A percentile compares a stretch with the other conserved stretches of the same genome.
These are phyloP conservation scores for Paraescarpia echinospica DNA, from an alignment of 1,140 invertebrate species.

Conservation along the genomic window DNA sequence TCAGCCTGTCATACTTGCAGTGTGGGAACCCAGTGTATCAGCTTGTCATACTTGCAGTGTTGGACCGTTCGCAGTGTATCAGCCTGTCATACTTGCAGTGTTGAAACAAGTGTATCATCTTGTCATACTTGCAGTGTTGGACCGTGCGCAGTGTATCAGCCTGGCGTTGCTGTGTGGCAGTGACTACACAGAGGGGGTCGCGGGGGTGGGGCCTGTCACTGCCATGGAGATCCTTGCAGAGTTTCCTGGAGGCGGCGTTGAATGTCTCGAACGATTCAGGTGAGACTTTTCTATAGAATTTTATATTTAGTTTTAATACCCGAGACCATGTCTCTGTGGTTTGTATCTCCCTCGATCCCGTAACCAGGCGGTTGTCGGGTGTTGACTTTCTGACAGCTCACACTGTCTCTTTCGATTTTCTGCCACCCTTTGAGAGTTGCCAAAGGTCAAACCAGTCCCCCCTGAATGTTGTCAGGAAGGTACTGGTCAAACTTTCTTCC, in stretches of 20 bases:
- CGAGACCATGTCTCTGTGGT: too few relatives aligned
- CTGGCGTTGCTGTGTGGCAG: slow-evolving; percentile 93
- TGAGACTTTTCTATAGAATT: slow-evolving; percentile 29
- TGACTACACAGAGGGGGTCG: slow-evolving; percentile 93
- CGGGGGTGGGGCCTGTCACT: slow-evolving; percentile 90
- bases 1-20: not conserved
- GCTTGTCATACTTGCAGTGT: not conserved
- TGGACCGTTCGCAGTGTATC: not conserved
- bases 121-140: slow-evolving; percentile 55
- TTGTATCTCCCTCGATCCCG: too few relatives aligned
- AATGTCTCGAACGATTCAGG: slow-evolving; percentile 58
- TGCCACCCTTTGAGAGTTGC: too few relatives aligned
- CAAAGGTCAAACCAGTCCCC: too few relatives aligned
- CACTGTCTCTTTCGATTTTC: too few relatives aligned
- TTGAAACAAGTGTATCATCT: not conserved
- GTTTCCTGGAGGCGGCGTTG: slow-evolving; percentile 59
- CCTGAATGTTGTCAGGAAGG: too few relatives aligned
- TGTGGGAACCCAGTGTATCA: not conserved
- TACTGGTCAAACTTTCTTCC: too few relatives aligned
- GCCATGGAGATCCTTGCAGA: slow-evolving; percentile 93
- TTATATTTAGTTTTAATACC: not conserved
- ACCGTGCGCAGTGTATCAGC: slow-evolving; percentile 71
- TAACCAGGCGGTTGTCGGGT: too few relatives aligned
- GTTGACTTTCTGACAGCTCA: too few relatives aligned
- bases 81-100: not conserved